phyloP scores from a whole-genome alignment of 2,888 invertebrate species.

The Eilema caniola region DNA sequence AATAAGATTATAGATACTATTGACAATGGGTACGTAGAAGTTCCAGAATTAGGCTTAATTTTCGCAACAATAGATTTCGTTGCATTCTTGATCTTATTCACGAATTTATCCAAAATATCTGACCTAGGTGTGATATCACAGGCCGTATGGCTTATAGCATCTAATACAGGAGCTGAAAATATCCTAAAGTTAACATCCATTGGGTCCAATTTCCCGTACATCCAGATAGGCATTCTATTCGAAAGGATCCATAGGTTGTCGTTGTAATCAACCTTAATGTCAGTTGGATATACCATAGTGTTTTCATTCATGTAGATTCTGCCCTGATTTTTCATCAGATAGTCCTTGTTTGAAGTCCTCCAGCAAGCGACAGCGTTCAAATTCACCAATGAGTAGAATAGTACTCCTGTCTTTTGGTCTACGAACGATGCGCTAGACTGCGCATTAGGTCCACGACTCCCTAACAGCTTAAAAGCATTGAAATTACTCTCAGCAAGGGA shows the following conservation, averaged over 20 bases:
- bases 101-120: constrained; percentile 85
- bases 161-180: constrained; percentile 89
- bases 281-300: constrained; percentile 92
- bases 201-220: constrained; percentile 88
- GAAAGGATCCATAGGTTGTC: constrained; percentile 92
- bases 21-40: constrained; percentile 52
- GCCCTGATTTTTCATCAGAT: constrained; percentile 90
- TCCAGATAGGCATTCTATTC: constrained; percentile 90
- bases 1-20: constrained; percentile 54
- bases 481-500: constrained; percentile 86
- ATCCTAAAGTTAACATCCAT: constrained; percentile 91
- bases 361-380: constrained; percentile 93
- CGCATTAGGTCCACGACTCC: constrained; percentile 90
- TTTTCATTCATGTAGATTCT: constrained; percentile 90
- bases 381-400: constrained; percentile 92
- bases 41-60: constrained; percentile 63
- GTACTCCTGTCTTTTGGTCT: constrained; percentile 90
- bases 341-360: constrained; percentile 90
- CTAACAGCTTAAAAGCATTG: constrained; percentile 89
- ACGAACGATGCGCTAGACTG: constrained; percentile 92
- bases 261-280: constrained; percentile 91
- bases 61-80: constrained; percentile 67
- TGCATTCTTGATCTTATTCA: constrained; percentile 82
- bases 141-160: constrained; percentile 91
- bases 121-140: constrained; percentile 88